Evolutionary conservation across 2,797 vertebrate species (phyloP).

Genomic region (Danionella dracula): DNA sequence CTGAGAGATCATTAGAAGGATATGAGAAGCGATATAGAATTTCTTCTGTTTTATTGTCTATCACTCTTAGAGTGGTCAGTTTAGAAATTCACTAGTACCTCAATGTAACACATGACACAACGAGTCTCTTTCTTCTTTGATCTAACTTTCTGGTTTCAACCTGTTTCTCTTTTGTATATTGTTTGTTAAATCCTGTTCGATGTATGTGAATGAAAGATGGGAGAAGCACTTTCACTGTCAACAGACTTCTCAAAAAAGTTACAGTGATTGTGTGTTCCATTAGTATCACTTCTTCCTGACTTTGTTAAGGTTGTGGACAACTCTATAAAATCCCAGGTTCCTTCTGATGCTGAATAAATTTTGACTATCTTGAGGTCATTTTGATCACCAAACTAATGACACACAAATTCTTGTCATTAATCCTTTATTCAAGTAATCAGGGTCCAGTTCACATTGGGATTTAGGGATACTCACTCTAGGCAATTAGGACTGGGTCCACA

Average conservation of each 20-base stretch:
- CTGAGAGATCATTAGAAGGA: conserved; percentile 51
- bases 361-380: too few species aligned
- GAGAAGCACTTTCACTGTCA: conserved; percentile 60
- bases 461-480: too few species aligned
- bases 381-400: too few species aligned
- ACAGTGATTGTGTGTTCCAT: conserved; percentile 57
- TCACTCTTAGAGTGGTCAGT: conserved; percentile 53
- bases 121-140: conserved; percentile 28
- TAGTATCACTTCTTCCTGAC: conserved; percentile 35
- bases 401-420: too few species aligned
- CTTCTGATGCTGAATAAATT: too few species aligned
- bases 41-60: conserved; percentile 50
- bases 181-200: conserved; percentile 46
- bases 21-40: conserved; percentile 64
- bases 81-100: conserved; percentile 40
- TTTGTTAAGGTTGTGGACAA: conserved; percentile 54
- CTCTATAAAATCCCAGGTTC: too few species aligned
- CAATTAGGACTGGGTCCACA: too few species aligned
- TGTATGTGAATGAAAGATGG: conserved; percentile 52
- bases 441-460: too few species aligned
- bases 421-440: too few species aligned
- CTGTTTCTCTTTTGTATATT: conserved; percentile 44
- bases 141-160: conserved; percentile 40
- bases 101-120: conserved; percentile 38
- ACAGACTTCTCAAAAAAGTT: conserved; percentile 11